Evolutionary conservation across 2,888 invertebrate species (phyloP), one percentile per base, ranked within the genome.

Genomic region (Eupithecia insigniata): DNA sequence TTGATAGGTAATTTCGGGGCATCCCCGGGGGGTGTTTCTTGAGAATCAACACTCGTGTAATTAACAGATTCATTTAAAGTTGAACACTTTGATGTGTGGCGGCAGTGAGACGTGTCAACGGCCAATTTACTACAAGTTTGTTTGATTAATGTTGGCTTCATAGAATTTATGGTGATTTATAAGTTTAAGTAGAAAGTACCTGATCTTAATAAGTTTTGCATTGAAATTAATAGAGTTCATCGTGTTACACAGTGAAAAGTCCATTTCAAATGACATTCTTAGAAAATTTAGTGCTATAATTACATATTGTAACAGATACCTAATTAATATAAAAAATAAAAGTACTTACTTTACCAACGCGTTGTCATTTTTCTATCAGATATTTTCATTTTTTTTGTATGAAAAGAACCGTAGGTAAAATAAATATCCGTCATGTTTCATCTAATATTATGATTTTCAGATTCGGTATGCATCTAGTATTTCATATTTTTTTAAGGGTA

Each of bases 21-120:
- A 78, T 87, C 90, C 89, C 90, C 76, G 78, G 85, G 84, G 89
- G 85, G 84, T 85, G 82, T 85, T 88, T 88, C 89, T 89, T 90
- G 88, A 87, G 89, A 89, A 91, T 91, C 92, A 92, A 92, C 92
- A 92, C 91, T 91, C 90, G 83, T 87, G 88, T 92, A 92, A 93
- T 92, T 92, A 93, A 89, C 84, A 87, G 87, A 90, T 90, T 92
- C 90, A 88, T 93, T 91, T 92, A 92, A 91, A 90, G 88, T 89
- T 91, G 85, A 73, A 76, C 84, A 79, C 91, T 92, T 92, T 92
- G 91, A 92, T 87, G 87, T 87, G 72, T 80, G 79, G 72, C 66
- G 69, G 55, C 36, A 39, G 51, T 75, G 70, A 66, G 71, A 72
- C 69, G 58, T 51, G 71, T 65, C 69, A 71, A 43, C 73, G 75